Percentiles rank a stretch among this genome's conserved stretches.
Evolutionary conservation across 2,888 invertebrate species (phyloP).

Genomic region (Cetonia aurata): DNA sequence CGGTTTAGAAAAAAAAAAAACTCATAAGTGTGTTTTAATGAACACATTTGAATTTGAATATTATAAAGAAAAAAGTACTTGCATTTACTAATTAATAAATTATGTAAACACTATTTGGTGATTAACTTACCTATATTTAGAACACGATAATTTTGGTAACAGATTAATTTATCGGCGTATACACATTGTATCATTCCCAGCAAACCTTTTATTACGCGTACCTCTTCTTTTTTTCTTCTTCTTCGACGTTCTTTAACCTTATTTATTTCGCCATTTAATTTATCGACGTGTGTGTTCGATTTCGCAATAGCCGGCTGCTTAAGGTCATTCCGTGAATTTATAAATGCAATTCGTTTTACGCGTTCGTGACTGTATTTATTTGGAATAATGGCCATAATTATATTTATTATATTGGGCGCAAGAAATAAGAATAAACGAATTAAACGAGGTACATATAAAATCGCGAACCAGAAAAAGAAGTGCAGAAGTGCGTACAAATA

Average conservation of each 20-base stretch:
- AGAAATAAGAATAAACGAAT: slow-evolving; percentile 8
- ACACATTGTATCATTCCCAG: no score
- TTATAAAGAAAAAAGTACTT: no score
- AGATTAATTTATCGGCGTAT: no score
- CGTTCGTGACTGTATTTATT: slow-evolving; percentile 29
- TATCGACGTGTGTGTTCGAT: slow-evolving; percentile 29
- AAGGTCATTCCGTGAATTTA: slow-evolving; percentile 31
- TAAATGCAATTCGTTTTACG: neutral
- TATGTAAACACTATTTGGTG: no score
- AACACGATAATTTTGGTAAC: no score
- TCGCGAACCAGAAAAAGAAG: neutral
- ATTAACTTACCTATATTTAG: no score
- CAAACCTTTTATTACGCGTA: neutral
- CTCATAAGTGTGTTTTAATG: no score
- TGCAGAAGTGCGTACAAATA: no score
- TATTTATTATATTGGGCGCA: neutral
- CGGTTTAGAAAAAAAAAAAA: no score
- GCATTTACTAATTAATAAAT: no score
- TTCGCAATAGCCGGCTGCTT: slow-evolving; percentile 5
- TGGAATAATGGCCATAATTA: slow-evolving; percentile 25
- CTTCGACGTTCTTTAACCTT: slow-evolving; percentile 11
- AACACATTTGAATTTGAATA: no score
- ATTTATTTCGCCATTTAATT: slow-evolving; percentile 18
- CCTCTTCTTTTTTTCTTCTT: slow-evolving; percentile 8
- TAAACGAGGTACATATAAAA: slow-evolving; percentile 14